Evolutionary conservation across 2,797 vertebrate genomes (phyloP), one percentile per base, ranked within the genome.

Genomic region (Gymnoscopelus microlampas): DNA sequence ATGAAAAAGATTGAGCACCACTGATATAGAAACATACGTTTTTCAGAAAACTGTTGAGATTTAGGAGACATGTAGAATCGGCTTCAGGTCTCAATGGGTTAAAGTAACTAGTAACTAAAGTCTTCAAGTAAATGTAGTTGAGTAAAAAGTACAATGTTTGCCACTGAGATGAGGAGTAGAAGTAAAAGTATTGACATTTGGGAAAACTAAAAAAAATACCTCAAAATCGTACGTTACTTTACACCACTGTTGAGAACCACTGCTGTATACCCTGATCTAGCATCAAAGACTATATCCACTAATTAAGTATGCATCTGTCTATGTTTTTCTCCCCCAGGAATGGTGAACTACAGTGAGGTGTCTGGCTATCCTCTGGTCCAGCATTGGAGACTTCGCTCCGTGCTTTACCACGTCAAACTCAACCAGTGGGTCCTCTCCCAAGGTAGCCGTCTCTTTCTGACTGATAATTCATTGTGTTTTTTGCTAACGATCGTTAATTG

Each of bases 331-430:
- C 26, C 26, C 32, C n/a, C 88, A 99, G 98, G 98, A 10, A 97
- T 99, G 98, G 98, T 99, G 84, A 99, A 99, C 93, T 99, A 97
- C 95, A 99, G 98, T 0, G 98, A 99, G 85, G 97, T 99, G 56
- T 95, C 97, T 0, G 97, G 98, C 1, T 99, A 99, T 70, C 97
- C 98, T 0, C 90, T 98, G 0, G 85, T 98, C 65, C 98, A 99
- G 78, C 96, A 96, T 79, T 99, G 98, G 98, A 97, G 94, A 73
- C 95, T 99, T 3, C 95, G 95, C 35, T 98, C 97, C 0, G 88
- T 97, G 68, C 95, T 98, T 85, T 97, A 97, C 90, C 97, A 98
- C 0, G 95, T 98, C 89, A 96, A 95, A 66, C 96, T 99, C 91
- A 97, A 94, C 89, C 98, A 98, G 81, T 95, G 95, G 90, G 91